A percentile compares a stretch with the other conserved stretches of the same genome.
These are phyloP conservation scores for Fregata magnificens DNA, from an alignment of 2,113 vertebrate species.

Conservation along the genomic window DNA sequence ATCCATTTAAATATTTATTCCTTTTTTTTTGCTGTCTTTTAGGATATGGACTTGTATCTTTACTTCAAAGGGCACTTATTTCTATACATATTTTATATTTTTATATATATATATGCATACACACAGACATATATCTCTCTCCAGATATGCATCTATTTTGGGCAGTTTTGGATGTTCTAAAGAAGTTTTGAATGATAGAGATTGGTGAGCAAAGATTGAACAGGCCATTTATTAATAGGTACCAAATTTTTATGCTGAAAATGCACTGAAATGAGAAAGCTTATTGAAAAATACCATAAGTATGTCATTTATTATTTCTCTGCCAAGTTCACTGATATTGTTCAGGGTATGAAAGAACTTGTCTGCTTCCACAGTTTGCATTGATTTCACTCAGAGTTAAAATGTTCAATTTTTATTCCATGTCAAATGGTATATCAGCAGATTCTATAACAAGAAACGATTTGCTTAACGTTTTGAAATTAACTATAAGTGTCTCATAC, in stretches of 20 bases:
- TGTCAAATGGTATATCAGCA: background rate
- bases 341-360: background rate
- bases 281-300: background rate
- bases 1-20: background rate
- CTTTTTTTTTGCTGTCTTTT: background rate
- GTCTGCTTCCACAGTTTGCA: background rate
- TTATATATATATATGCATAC: background rate
- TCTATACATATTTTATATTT: background rate
- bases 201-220: background rate
- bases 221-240: background rate
- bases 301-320: background rate
- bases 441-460: background rate
- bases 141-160: background rate
- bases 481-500: background rate
- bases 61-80: background rate
- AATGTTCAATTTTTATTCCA: background rate
- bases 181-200: background rate
- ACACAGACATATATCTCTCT: background rate
- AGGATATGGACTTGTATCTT: background rate
- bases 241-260: background rate
- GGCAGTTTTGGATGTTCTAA: background rate
- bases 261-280: background rate
- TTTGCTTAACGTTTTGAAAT: background rate
- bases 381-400: background rate
- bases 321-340: background rate